Evolutionary conservation across 2,113 vertebrate species (phyloP), one percentile per base, ranked within the genome.

Genomic region (Turnix velox): DNA sequence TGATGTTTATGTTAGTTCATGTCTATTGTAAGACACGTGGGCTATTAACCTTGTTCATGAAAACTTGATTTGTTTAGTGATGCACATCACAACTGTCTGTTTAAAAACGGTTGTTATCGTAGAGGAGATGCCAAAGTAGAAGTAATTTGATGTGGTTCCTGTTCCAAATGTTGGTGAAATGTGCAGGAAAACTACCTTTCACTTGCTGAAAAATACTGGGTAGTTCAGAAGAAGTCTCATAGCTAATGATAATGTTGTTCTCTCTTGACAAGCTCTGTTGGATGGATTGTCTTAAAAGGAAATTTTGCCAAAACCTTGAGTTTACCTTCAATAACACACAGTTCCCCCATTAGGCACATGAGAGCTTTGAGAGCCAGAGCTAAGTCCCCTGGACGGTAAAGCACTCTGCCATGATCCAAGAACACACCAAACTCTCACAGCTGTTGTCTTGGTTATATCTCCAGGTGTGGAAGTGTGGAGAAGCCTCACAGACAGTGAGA

Each of bases 271-370:
- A 95, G 55, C 51, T 92, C 39, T 67, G 0, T 27, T 27, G 35
- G 52, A 24, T 81, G 43, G 12, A 46, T 39, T 74, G 52, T 92
- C 77, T 92, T 94, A 90, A 95, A 87, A 66, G 54, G 61, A 75
- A 77, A 61, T 68, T 84, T 93, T 94, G 92, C 89, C 92, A 96
- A 92, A 95, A 46, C 23, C 30, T 84, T 54, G 58, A 57, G 30
- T 92, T 91, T 90, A 84, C 62, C 22, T 79, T 84, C 46, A 40
- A 1, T 66, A 76, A 54, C 35, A 75, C 39, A 42, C 62, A 85
- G 63, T 62, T 74, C 67, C 35, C 49, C 39, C 45, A 27, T 42
- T 75, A 87, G 62, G 40, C 80, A 63, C 23, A 0, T 23, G 45
- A 84, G 24, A 54, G 18, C 59, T 71, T 51, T 35, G 45, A 78